Evolutionary conservation across 2,797 vertebrate genomes (phyloP).

Genomic region (Hafferia zeledoni): DNA sequence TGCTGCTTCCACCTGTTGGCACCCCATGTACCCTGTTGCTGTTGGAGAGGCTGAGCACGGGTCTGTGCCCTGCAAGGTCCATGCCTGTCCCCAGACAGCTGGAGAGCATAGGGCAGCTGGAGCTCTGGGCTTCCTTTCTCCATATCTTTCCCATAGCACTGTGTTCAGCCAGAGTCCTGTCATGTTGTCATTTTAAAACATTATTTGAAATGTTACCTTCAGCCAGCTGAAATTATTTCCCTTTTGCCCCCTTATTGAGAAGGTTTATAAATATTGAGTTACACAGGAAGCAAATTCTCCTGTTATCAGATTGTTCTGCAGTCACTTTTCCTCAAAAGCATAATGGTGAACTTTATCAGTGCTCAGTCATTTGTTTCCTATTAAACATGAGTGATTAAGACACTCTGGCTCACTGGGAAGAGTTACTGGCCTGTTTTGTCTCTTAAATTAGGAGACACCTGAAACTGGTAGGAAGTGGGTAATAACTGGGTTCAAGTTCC

Average conservation of each 20-base stretch:
- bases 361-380: slow-evolving; percentile 61
- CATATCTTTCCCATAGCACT: neutral
- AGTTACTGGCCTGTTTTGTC: slow-evolving; percentile 45
- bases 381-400: slow-evolving; percentile 41
- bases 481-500: slow-evolving; percentile 53
- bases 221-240: slow-evolving; percentile 5
- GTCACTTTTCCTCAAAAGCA: slow-evolving; percentile 68
- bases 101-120: neutral
- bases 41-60: neutral
- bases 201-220: slow-evolving; percentile 6
- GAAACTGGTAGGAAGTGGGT: slow-evolving; percentile 37
- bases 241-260: neutral
- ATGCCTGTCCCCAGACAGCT: rapidly evolving
- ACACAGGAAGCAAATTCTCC: slow-evolving; percentile 60
- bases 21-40: rapidly evolving
- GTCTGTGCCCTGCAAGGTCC: neutral
- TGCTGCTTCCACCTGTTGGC: neutral
- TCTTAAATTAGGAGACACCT: slow-evolving; percentile 54
- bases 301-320: slow-evolving; percentile 62
- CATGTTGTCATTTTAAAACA: neutral
- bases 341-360: slow-evolving; percentile 60
- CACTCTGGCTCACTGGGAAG: slow-evolving; percentile 12
- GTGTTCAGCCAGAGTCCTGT: neutral
- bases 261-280: slow-evolving; percentile 50
- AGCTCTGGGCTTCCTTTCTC: neutral